These are phyloP conservation scores for Aphidius ervi DNA, from an alignment of 1,140 invertebrate species.

Conservation along the genomic window DNA sequence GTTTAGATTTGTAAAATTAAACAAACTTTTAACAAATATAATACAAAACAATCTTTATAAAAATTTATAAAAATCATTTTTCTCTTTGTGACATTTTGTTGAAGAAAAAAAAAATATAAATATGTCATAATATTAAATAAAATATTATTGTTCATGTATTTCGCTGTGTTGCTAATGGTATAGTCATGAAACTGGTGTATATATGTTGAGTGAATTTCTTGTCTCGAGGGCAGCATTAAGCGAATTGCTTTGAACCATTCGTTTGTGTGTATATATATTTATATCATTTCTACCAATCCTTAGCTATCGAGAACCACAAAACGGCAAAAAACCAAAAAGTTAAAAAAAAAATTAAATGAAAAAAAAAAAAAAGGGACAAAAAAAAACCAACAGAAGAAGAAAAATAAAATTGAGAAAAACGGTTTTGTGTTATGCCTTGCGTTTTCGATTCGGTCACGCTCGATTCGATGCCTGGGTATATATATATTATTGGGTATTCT, in stretches of 20 bases:
- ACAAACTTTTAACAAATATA: too few species aligned
- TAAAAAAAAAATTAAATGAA: background rate
- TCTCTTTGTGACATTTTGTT: too few species aligned
- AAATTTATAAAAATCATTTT: too few species aligned
- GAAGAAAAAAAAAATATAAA: too few species aligned
- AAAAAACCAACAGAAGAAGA: background rate
- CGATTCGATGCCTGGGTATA: constrained; percentile 14
- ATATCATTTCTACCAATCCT: too few species aligned
- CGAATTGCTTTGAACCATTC: background rate
- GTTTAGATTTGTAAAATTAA: too few species aligned
- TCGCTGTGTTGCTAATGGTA: constrained; percentile 13
- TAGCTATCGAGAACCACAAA: too few species aligned
- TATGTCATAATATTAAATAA: too few species aligned
- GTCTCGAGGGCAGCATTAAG: constrained; percentile 14
- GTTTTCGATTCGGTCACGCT: constrained; percentile 18
- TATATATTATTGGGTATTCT: constrained; percentile 11
- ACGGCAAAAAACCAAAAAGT: background rate
- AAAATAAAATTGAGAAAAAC: constrained; percentile 6
- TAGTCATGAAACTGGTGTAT: constrained; percentile 20
- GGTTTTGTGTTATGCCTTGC: constrained; percentile 2
- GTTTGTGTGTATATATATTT: too few species aligned
- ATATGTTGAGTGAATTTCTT: constrained; percentile 12
- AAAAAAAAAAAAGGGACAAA: background rate
- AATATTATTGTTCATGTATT: too few species aligned
- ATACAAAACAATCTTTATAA: too few species aligned